Conservation (phyloP, 2,888 invertebrate genomes). For the Leptinotarsa juncta region DNA sequence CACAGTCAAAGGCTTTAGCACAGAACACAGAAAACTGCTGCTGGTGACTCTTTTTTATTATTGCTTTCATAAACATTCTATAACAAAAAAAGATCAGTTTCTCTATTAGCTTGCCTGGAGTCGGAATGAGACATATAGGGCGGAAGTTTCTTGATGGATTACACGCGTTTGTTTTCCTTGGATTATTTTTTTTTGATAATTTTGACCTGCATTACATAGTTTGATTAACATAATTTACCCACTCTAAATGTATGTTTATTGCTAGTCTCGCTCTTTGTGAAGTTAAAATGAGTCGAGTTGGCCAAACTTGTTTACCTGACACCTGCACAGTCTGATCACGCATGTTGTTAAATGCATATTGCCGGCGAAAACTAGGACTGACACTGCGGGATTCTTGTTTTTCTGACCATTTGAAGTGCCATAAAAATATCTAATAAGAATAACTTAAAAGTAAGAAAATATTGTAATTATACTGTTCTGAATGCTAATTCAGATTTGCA, state of each 20-base stretch:
- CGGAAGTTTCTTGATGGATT: no score
- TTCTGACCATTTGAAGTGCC: constrained; percentile 62
- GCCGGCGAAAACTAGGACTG: constrained; percentile 52
- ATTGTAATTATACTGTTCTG: constrained; percentile 56
- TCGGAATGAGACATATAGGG: no score
- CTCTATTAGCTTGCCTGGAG: no score
- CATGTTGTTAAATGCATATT: constrained; percentile 56
- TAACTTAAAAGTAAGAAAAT: constrained; percentile 55
- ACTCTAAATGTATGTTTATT: not conserved
- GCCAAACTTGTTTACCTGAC: constrained; percentile 56
- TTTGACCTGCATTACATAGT: not conserved
- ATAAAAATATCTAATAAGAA: constrained; percentile 60
- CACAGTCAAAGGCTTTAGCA: no score
- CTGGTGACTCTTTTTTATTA: no score
- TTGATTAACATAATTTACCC: not conserved
- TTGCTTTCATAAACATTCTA: no score
- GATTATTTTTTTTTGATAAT: no score
- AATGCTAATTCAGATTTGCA: constrained; percentile 47
- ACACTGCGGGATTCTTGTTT: constrained; percentile 61
- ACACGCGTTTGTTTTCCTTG: no score
- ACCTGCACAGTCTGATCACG: constrained; percentile 58
- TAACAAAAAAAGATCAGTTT: no score
- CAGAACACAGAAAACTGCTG: no score
- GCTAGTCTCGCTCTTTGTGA: not conserved
- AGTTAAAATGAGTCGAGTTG: constrained; percentile 29